A percentile compares a stretch with the other conserved stretches of the same genome.
Evolutionary conservation across 2,888 invertebrate species (phyloP).

Genomic region (Pemphredon lugubris): DNA sequence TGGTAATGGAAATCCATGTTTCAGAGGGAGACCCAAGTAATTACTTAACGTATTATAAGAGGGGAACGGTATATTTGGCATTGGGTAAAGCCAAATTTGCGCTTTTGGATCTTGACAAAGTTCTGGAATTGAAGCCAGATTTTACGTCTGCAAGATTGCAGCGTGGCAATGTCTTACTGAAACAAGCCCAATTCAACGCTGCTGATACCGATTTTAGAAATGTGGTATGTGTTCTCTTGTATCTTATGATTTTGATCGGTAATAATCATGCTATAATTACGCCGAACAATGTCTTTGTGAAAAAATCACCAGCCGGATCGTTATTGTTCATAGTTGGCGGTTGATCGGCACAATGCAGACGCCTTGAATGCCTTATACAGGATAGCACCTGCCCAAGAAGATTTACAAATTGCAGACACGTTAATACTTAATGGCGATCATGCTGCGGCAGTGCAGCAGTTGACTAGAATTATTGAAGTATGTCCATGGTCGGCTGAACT

Average conservation of each 20-base stretch:
- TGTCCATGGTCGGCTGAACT: conserved; percentile 95
- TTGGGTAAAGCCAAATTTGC: conserved; percentile 98
- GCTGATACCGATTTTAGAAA: conserved; percentile 91
- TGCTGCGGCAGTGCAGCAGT: conserved; percentile 84
- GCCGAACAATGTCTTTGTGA: not conserved
- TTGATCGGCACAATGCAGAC: conserved; percentile 90
- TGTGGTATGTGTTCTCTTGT: conserved; percentile 86
- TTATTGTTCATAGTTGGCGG: conserved; percentile 82
- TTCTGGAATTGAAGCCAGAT: conserved; percentile 96
- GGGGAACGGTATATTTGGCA: conserved; percentile 97
- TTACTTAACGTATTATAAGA: conserved; percentile 97
- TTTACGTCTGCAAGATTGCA: conserved; percentile 94
- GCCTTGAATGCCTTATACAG: conserved; percentile 86
- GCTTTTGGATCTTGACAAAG: conserved; percentile 95
- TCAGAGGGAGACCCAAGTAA: conserved; percentile 97
- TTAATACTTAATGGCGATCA: conserved; percentile 83
- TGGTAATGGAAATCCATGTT: conserved; percentile 71
- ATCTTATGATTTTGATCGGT: conserved; percentile 2
- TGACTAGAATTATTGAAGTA: conserved; percentile 88
- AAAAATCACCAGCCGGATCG: not conserved
- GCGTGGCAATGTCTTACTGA: conserved; percentile 93
- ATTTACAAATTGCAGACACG: conserved; percentile 86
- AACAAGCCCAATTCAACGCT: conserved; percentile 91
- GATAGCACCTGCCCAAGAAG: conserved; percentile 85
- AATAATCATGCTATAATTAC: too few relatives aligned